Base-by-base conservation (phyloP, 2,888 invertebrate species). In the Lapara coniferarum region DNA sequence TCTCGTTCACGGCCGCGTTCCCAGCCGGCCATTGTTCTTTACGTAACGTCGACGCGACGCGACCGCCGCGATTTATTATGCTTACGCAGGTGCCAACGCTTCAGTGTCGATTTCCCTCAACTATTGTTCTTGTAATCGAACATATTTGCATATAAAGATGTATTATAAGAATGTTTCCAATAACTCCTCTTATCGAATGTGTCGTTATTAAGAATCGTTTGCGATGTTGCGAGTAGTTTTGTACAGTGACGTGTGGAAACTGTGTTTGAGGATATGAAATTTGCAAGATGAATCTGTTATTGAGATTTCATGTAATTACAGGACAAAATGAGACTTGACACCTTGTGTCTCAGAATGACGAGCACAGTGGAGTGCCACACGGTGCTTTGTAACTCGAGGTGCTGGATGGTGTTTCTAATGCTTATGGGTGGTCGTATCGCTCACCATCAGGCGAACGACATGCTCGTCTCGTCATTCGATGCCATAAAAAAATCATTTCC, bases 11-110 rank as follows among this genome's bases (percentile, higher is more conserved):
- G 89, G 89, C 85, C 90, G 89, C 89, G 88, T 88, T 89, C 89
- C 81, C 89, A 87, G 84, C 82, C 89, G 87, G 86, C 87, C 88
- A 91, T 92, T 92, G 91, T 92, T 91, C 89, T 89, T 90, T 90
- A 89, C 89, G 88, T 90, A 91, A 91, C 85, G 84, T 78, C 78
- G 78, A 84, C 85, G 86, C 86, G 87, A 85, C 85, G 81, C 70
- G 79, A 73, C 74, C 73, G 79, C 77, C 74, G 81, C 77, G 73
- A 79, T 81, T 85, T 85, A 85, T 86, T 87, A 86, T 85, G 85
- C 84, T 83, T 83, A 85, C 82, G 81, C 85, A 85, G 85, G 85
- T 87, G 87, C 83, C 80, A 74, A 78, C 78, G 82, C 85, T 82
- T 83, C 85, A 81, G 86, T 85, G 88, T 89, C 85, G 86, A 88